Conservation (phyloP, 2,888 invertebrate species). For the Orthosia gracilis region DNA sequence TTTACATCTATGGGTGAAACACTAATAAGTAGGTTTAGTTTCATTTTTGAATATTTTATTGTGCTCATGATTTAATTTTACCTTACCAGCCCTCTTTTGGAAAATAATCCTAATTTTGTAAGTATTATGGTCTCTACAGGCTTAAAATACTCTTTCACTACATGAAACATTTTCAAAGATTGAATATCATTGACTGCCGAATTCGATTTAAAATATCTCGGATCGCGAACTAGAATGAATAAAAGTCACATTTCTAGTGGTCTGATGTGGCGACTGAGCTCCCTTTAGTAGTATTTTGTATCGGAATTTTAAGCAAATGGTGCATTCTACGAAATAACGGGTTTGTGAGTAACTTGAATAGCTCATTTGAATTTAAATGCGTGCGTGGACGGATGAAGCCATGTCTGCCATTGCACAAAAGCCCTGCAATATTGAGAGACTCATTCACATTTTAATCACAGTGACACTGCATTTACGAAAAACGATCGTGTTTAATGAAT, state of each 20-base stretch:
- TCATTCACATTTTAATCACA: slow-evolving; percentile 58
- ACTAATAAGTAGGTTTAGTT: not conserved
- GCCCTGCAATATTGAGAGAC: slow-evolving; percentile 48
- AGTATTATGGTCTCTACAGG: not conserved
- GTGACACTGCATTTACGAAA: slow-evolving; percentile 31
- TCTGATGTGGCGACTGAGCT: slow-evolving; percentile 65
- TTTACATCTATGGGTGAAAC: not conserved
- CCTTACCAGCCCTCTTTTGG: too few species aligned
- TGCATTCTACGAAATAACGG: slow-evolving; percentile 77
- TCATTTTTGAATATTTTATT: too few species aligned
- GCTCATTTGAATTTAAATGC: slow-evolving; percentile 81
- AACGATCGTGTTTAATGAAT: slow-evolving; percentile 44
- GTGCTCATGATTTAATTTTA: too few species aligned
- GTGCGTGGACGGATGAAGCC: slow-evolving; percentile 50
- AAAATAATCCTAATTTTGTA: too few species aligned
- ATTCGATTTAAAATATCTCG: slow-evolving; percentile 77
- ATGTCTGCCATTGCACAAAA: slow-evolving; percentile 36
- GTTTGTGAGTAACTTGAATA: slow-evolving; percentile 73
- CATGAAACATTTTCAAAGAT: slow-evolving; percentile 68
- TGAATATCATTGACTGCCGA: slow-evolving; percentile 72
- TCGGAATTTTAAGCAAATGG: slow-evolving; percentile 83
- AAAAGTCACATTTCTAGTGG: slow-evolving; percentile 78
- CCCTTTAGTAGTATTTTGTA: slow-evolving; percentile 75
- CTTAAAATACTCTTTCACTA: slow-evolving; percentile 40
- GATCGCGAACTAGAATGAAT: slow-evolving; percentile 72